These are phyloP conservation scores for Opisthocomus hoazin DNA, from an alignment of 2,113 vertebrate genomes.

Conservation along the genomic window DNA sequence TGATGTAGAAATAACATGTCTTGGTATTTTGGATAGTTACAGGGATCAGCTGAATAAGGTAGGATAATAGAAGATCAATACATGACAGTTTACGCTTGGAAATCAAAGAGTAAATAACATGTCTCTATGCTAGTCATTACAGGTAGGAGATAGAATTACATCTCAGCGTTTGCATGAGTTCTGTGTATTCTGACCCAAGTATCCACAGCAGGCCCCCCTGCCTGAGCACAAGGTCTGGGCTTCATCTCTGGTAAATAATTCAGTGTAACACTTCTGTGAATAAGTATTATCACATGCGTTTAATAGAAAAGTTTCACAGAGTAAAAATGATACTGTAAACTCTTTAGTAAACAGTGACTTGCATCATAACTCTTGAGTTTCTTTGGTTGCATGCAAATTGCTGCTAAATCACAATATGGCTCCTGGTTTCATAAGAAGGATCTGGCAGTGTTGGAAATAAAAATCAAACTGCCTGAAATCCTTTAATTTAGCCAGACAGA, in stretches of 20 bases:
- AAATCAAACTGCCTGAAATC: not conserved
- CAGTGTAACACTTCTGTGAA: not conserved
- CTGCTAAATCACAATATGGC: not conserved
- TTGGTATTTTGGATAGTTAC: not conserved
- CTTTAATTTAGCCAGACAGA: not conserved
- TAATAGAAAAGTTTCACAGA: not conserved
- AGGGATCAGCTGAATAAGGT: not conserved
- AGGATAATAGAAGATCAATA: not conserved
- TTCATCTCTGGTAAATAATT: not conserved
- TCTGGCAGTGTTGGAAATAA: not conserved
- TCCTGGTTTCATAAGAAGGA: not conserved
- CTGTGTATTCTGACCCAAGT: not conserved
- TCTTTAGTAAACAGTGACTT: not conserved
- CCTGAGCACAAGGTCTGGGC: not conserved
- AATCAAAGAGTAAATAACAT: not conserved
- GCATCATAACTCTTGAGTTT: not conserved
- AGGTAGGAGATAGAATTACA: not conserved
- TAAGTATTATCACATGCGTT: not conserved
- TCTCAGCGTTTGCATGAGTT: not conserved
- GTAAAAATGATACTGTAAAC: not conserved
- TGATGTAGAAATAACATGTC: not conserved
- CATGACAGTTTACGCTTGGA: not conserved
- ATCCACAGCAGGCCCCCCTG: not conserved
- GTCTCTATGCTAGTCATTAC: not conserved
- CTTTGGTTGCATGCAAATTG: not conserved